phyloP scores from a whole-genome alignment of 2,888 invertebrate species.

The Neocrepidodera transversa region DNA sequence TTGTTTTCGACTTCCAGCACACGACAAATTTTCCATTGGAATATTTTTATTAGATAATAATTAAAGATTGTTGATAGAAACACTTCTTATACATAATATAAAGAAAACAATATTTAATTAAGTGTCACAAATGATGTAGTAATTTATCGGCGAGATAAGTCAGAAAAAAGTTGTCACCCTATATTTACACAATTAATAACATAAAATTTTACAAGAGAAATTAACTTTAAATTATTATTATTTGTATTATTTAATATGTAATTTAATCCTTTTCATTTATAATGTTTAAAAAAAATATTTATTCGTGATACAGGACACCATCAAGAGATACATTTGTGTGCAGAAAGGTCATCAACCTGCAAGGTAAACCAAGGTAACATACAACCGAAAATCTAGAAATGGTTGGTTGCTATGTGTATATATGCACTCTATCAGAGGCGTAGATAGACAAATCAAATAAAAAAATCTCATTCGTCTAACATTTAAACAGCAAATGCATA shows the following conservation, averaged over 20 bases:
- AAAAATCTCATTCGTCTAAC: too few species aligned
- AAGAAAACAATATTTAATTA: background rate
- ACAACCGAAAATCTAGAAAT: slow-evolving; percentile 43
- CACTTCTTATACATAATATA: background rate
- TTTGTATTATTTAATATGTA: too few species aligned
- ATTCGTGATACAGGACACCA: slow-evolving; percentile 19
- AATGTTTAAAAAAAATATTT: slow-evolving; percentile 6
- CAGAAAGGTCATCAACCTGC: slow-evolving; percentile 49
- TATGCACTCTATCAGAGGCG: slow-evolving; percentile 34
- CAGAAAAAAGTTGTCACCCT: too few species aligned
- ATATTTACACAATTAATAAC: too few species aligned
- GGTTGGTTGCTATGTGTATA: slow-evolving; percentile 30
- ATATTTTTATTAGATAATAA: slow-evolving; percentile 15
- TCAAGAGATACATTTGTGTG: slow-evolving; percentile 37
- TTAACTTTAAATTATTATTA: too few species aligned
- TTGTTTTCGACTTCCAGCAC: slow-evolving; percentile 5
- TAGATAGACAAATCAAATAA: slow-evolving; percentile 8
- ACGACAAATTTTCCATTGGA: slow-evolving; percentile 21
- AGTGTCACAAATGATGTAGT: too few species aligned
- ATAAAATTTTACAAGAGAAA: too few species aligned
- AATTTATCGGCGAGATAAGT: too few species aligned
- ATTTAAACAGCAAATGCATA: too few species aligned
- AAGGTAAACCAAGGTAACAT: slow-evolving; percentile 49
- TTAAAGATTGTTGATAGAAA: background rate
- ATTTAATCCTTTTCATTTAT: too few species aligned